Base-by-base conservation (phyloP, 2,113 vertebrate genomes). In the Gila orcuttii region DNA sequence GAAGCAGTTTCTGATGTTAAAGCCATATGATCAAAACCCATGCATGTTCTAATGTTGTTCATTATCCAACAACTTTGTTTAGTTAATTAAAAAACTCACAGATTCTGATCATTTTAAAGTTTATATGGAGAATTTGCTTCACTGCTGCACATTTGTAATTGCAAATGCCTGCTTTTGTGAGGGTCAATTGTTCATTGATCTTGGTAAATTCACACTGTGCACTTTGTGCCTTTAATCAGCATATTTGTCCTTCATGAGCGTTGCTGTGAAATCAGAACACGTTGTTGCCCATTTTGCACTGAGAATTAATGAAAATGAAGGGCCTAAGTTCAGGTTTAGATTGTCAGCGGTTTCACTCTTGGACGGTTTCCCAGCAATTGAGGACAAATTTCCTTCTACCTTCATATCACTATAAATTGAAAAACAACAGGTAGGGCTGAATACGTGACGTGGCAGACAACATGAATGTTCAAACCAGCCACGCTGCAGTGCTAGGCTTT, bases 141-240 rank as follows among this genome's bases (percentile, higher is more conserved):
- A 6, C 25, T 13, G 4, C 78, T 83, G 11, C 25, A 52, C 17
- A 79, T n/a, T 36, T 80, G 33, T 57, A 79, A 80, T 75, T 59
- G 69, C 47, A 59, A 81, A 87, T 59, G 83, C 36, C 57, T 42
- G 59, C 33, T 42, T 68, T 23, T 21, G 60, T n/a, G 52, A 75
- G 52, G 47, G 50, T 71, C 45, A 77, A 77, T 82, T 82, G 64
- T 82, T 82, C 83, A 82, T 55, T 60, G 36, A 85, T 79, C 74
- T 23, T 12, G 47, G 28, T 79, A 86, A 86, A 83, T 79, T 75
- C 52, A 83, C 73, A 83, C 59, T 3, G 42, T 45, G 66, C 42
- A 85, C 87, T 83, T 86, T 79, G 87, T 76, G 76, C 31, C n/a
- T 68, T 80, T 83, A 86, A 88, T 88, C 84, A 86, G 57, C 79